Base-by-base conservation (phyloP, 2,797 vertebrate species). In the Pangasius krempfi region DNA sequence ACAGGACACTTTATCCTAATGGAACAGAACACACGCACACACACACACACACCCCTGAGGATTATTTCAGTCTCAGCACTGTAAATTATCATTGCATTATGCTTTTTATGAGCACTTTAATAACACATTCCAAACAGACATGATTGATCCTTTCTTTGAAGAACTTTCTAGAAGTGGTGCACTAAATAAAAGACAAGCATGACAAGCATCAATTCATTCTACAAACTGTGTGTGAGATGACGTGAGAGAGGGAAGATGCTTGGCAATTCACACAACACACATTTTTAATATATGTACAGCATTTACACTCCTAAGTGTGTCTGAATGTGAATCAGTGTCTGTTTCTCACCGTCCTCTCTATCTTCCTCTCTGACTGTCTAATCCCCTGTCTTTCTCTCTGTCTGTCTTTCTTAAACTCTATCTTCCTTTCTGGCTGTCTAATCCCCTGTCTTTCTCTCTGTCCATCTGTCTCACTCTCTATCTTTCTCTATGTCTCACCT, bases 1-100 rank as follows among this genome's bases (percentile, higher is more conserved):
- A 85, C 87, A 85, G 87, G 58, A 85, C 60, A 54, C 72, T 88
- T 62, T 83, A 84, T 84, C 68, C 68, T 88, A 85, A 85, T 84
- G 56, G 81, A 84, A 76, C 66, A 83, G 68, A 60, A 52, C 20
- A 44, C 20, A 87, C 44, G 56, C 52, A 64, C 25, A 84, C 62
- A 79, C 52, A 87, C 50, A 80, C 47, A 87, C 64, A 88, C 66
- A 75, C 87, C 62, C 78, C 62, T 82, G 83, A 68, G 88, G 84
- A 87, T 76, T 82, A 81, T 22, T 62, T 33, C 58, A 66, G 47
- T 85, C 79, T 88, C 33, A 87, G 33, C 80, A 84, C 54, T 86
- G 84, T 85, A 88, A 86, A 89, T 88, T 44, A 87, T 81, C 75
- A 47, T 85, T 84, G 58, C 84, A 83, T 89, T 72, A 78, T 70